Base-by-base conservation (phyloP, 2,888 invertebrate species). In the Parasteatoda lunata region DNA sequence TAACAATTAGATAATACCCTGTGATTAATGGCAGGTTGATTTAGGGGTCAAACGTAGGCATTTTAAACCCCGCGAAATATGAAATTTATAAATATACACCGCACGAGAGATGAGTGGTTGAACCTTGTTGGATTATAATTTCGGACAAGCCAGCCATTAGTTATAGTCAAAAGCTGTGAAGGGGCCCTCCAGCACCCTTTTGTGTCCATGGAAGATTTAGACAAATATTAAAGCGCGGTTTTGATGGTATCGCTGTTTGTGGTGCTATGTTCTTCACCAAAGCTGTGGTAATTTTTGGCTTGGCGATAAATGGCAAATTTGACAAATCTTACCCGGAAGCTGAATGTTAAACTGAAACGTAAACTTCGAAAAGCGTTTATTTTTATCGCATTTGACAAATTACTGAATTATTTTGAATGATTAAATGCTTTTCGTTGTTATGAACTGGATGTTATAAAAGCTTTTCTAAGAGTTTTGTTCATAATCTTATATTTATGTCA, bases 1-100 rank as follows among this genome's bases (percentile, higher is more conserved):
- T 86, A 70, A 86, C 85, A 86, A 86, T 86, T 86, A 80, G 85
- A 86, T 86, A 86, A 86, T 86, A 76, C 85, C 77, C 9, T 48
- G 65, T 86, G 85, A 86, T 86, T 80, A 80, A 86, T 86, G 76
- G 48, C 71, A 13, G 71, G 80, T 72, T 47, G 71, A 52, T 45
- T 8, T 9, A 51, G n/a, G 47, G 85, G 85, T 86, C 77, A 81
- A 77, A 85, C 52, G 79, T 69, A 78, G 70, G 65, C 72, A 73
- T 84, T 85, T 85, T 79, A 75, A 75, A 79, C 78, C 68, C 45
- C 71, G 68, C 59, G 54, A 80, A 80, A 85, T 85, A 84, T 85
- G 79, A 70, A 78, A 85, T 75, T 77, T 84, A 72, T 84, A 84
- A 71, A 77, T 68, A 48, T 68, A 68, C 30, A 68, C 30, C 15